Evolutionary conservation across 2,888 invertebrate species (phyloP).

Genomic region (Ligdia adustata): DNA sequence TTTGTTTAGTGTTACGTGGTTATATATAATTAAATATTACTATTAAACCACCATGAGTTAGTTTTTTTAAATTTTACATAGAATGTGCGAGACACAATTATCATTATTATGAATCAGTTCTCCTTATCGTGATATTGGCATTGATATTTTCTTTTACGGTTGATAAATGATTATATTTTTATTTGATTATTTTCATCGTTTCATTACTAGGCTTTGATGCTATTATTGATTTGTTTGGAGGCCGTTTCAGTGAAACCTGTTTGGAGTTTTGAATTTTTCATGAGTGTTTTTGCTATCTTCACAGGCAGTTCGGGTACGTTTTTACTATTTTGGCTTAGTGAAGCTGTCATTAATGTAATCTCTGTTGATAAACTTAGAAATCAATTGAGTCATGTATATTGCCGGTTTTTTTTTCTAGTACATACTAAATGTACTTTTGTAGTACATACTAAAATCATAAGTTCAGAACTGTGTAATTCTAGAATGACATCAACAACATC

Average conservation of each 20-base stretch:
- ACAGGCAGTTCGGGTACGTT: slow-evolving; percentile 15
- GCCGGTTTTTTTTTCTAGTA: no score
- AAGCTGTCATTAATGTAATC: background rate
- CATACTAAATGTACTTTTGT: no score
- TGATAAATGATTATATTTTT: slow-evolving; percentile 46
- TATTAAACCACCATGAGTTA: no score
- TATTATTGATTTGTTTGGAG: slow-evolving; percentile 39
- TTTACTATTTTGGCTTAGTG: background rate
- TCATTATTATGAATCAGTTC: slow-evolving; percentile 40
- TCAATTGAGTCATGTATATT: no score
- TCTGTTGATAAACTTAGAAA: no score
- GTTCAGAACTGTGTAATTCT: no score
- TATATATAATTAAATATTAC: no score
- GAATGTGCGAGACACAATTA: slow-evolving; percentile 3
- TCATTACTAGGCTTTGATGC: slow-evolving; percentile 45
- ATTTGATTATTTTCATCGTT: slow-evolving; percentile 46
- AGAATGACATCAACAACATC: no score
- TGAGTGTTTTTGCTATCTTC: slow-evolving; percentile 47
- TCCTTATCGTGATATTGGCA: slow-evolving; percentile 47
- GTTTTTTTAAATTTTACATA: no score
- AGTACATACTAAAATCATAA: no score
- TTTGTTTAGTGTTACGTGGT: no score
- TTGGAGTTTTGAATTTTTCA: slow-evolving; percentile 34
- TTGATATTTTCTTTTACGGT: slow-evolving; percentile 42
- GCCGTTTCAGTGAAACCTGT: slow-evolving; percentile 23